Percentiles rank a stretch among this genome's conserved stretches.
phyloP scores from a whole-genome alignment of 2,888 invertebrate genomes.

The Myopa tessellatipennis region DNA sequence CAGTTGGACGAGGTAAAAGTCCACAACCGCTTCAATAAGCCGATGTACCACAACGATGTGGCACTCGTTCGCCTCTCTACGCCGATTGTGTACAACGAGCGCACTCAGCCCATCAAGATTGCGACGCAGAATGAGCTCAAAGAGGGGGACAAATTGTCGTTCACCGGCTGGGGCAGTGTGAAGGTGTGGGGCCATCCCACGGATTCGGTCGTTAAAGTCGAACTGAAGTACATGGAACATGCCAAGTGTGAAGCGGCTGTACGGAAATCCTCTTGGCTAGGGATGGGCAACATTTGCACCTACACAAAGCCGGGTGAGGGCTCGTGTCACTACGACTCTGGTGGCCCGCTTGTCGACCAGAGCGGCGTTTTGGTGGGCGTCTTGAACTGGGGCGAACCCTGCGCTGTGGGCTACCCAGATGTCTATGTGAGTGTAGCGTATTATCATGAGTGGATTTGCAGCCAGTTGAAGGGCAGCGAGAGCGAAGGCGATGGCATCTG shows the following conservation, averaged over 20 bases:
- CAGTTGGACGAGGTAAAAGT: slow-evolving; percentile 52
- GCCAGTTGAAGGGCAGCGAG: slow-evolving; percentile 30
- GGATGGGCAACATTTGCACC: slow-evolving; percentile 73
- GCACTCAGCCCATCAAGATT: slow-evolving; percentile 71
- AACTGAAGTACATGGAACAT: slow-evolving; percentile 69
- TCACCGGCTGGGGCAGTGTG: slow-evolving; percentile 75
- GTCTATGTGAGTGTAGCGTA: slow-evolving; percentile 61
- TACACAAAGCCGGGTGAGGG: slow-evolving; percentile 71
- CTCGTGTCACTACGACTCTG: slow-evolving; percentile 63
- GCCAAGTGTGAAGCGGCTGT: slow-evolving; percentile 67
- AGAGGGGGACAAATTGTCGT: slow-evolving; percentile 69
- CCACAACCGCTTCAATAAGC: slow-evolving; percentile 59
- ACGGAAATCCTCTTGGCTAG: slow-evolving; percentile 69
- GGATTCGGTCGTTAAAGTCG: slow-evolving; percentile 71
- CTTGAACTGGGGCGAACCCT: slow-evolving; percentile 67
- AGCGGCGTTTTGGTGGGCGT: slow-evolving; percentile 58
- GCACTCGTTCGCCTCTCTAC: slow-evolving; percentile 73
- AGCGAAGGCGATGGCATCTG: slow-evolving; percentile 40
- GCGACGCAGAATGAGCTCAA: slow-evolving; percentile 70
- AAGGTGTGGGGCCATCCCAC: slow-evolving; percentile 69
- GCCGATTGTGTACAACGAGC: slow-evolving; percentile 70
- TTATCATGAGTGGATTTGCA: slow-evolving; percentile 61
- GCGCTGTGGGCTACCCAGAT: slow-evolving; percentile 64
- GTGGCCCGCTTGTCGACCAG: slow-evolving; percentile 62
- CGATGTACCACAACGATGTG: slow-evolving; percentile 73